Evolutionary conservation across 2,888 invertebrate genomes (phyloP).

Genomic region (Sylvicola cinctus): DNA sequence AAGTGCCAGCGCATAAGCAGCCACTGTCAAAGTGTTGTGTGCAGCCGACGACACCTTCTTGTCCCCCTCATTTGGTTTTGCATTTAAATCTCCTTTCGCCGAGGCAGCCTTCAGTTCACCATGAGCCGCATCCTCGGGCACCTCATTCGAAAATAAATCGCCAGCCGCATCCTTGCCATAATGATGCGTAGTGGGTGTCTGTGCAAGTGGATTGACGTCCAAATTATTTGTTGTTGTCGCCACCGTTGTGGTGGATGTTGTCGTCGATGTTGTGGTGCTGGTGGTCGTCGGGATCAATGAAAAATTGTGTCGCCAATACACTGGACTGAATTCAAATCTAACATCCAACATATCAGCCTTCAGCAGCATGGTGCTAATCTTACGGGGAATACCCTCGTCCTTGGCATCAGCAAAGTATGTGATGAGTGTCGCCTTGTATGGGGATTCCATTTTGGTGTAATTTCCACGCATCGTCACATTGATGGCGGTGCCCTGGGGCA

Average conservation of each 20-base stretch:
- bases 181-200: no score
- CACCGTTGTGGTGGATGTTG: slow-evolving; percentile 35
- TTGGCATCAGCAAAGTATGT: slow-evolving; percentile 28
- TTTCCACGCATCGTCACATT: slow-evolving; percentile 61
- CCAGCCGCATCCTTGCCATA: no score
- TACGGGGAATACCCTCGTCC: slow-evolving; percentile 12
- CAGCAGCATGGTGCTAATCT: no score
- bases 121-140: no score
- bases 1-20: no score
- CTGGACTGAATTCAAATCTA: slow-evolving; percentile 47
- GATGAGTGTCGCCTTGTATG: slow-evolving; percentile 49
- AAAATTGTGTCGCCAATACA: slow-evolving; percentile 56
- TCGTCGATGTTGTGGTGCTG: slow-evolving; percentile 34
- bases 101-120: no score
- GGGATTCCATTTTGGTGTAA: slow-evolving; percentile 49
- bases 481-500: slow-evolving; percentile 60
- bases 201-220: slow-evolving; percentile 28
- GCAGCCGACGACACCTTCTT: no score
- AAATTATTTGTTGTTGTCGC: slow-evolving; percentile 30
- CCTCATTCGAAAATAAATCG: no score
- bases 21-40: no score
- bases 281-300: slow-evolving; percentile 60
- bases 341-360: slow-evolving; percentile 49
- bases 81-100: no score
- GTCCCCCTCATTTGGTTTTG: no score